Base-by-base conservation (phyloP, 2,113 vertebrate species). In the Nibea albiflora region DNA sequence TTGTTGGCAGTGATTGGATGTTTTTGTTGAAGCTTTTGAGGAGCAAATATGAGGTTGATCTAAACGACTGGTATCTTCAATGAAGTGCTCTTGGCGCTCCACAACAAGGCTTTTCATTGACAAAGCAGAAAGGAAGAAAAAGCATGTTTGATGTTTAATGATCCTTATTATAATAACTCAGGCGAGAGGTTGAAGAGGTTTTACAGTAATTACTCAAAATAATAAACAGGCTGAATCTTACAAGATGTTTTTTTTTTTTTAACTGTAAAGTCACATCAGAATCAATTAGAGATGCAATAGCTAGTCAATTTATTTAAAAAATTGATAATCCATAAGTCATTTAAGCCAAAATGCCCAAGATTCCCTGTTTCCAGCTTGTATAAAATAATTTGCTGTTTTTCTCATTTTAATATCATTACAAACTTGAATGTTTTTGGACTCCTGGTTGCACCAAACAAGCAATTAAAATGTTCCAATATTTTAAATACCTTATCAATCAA, bases 11-110 rank as follows among this genome's bases (percentile, higher is more conserved):
- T 19, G 2, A 68, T 44, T n/a, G 0, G 20, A 8, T 49, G 47
- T 12, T 52, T 71, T 49, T 69, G 19, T 70, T 79, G 46, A 62
- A 52, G 62, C 26, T 47, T 46, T 57, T 61, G 5, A 71, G 17
- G 11, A 77, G 11, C 47, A 20, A 26, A 63, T 72, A 53, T 39
- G 61, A 35, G 15, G 53, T 8, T 26, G 24, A 62, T 20, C 44
- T 56, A 8, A 76, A 24, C 7, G 56, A 62, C 31, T 53, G 11
- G 22, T 6, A 3, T 57, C n/a, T 4, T 73, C 60, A 12, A 16
- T 57, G 26, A 61, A 69, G 22, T 0, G 26, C 35, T 62, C 19
- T 16, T n/a, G 42, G 22, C 54, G 28, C 53, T 57, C 2, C 31
- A n/a, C 28, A 2, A 3, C 7, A 26, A 28, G 28, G 16, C n/a